Evolutionary conservation across 2,113 vertebrate genomes (phyloP).

Genomic region (Sylvia atricapilla): DNA sequence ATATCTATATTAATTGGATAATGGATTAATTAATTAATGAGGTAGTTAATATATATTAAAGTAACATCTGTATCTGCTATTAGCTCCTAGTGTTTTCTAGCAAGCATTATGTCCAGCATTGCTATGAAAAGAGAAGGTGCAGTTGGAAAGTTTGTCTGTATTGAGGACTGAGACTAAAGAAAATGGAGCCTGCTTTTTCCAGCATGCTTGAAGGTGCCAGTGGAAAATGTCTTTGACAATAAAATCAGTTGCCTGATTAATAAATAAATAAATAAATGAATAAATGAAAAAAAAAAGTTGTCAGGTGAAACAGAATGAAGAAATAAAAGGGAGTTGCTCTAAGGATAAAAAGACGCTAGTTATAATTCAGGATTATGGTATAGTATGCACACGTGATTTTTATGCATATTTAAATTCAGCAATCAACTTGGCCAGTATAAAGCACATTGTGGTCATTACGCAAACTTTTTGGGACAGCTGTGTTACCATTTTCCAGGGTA

Average conservation of each 20-base stretch:
- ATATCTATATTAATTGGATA: neutral
- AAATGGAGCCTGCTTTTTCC: neutral
- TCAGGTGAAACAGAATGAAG: neutral
- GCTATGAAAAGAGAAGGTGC: neutral
- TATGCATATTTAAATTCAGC: neutral
- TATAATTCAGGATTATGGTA: neutral
- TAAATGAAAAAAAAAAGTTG: neutral
- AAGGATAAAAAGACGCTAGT: neutral
- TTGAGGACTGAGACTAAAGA: neutral
- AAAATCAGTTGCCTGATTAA: neutral
- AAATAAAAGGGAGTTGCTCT: neutral
- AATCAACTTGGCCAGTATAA: neutral
- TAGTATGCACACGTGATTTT: neutral
- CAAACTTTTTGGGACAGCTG: neutral
- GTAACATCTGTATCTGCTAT: neutral
- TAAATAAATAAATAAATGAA: no score
- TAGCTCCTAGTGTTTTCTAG: neutral
- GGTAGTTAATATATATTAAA: neutral
- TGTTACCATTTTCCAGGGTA: neutral
- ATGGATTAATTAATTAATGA: no score
- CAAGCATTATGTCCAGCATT: neutral
- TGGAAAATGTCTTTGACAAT: neutral
- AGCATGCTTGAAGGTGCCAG: accelerated
- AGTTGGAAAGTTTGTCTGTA: neutral
- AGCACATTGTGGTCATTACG: neutral